Percentiles rank a stretch among this genome's conserved stretches.
Evolutionary conservation across 2,888 invertebrate species (phyloP).

Genomic region (Amblyteles armatorius): DNA sequence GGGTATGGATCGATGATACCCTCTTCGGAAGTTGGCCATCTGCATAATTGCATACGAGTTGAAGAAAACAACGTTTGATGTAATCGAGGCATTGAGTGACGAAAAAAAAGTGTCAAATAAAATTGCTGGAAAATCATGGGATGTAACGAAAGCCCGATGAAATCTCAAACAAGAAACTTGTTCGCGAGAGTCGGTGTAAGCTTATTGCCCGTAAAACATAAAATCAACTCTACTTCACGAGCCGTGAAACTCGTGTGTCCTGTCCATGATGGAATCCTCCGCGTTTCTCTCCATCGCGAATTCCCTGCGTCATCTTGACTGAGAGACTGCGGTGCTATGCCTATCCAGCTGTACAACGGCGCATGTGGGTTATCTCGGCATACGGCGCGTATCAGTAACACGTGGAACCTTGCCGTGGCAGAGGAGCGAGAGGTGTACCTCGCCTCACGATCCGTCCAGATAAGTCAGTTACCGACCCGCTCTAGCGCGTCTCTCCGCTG

Average conservation of each 20-base stretch:
- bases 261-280: conserved; percentile 55
- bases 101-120: background rate
- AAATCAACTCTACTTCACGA: conserved; percentile 53
- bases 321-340: conserved; percentile 43
- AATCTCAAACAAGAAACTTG: conserved; percentile 41
- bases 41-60: background rate
- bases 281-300: conserved; percentile 42
- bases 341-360: conserved; percentile 41
- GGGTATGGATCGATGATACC: no score
- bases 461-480: conserved; percentile 83
- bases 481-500: conserved; percentile 81
- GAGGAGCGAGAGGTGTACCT: conserved; percentile 68
- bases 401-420: conserved; percentile 67
- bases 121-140: background rate
- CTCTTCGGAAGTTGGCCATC: background rate
- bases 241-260: conserved; percentile 59
- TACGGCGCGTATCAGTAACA: conserved; percentile 66
- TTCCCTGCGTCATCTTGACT: conserved; percentile 61
- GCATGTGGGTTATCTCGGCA: conserved; percentile 51
- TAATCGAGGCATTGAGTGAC: background rate
- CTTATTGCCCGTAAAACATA: conserved; percentile 23
- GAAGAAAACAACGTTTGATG: background rate
- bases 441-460: conserved; percentile 76
- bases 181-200: conserved; percentile 6
- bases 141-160: conserved; percentile 1